Evolutionary conservation across 2,797 vertebrate species (phyloP).

Genomic region (Aeoliscus strigatus): DNA sequence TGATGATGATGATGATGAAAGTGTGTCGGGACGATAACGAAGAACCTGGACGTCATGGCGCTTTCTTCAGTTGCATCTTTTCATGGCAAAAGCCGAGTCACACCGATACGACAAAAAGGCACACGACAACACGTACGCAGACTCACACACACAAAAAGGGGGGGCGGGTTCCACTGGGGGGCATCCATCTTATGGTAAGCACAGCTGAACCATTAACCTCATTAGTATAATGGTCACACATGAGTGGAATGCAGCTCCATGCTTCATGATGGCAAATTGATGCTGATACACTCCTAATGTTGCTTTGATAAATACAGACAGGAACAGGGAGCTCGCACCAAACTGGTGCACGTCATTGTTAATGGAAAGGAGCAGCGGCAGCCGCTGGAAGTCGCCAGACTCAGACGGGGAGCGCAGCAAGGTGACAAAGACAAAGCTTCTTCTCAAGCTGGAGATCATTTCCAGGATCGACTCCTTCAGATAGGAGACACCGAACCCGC

Average conservation of each 20-base stretch:
- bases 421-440: slow-evolving; percentile 21
- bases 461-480: slow-evolving; percentile 4
- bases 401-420: slow-evolving; percentile 9
- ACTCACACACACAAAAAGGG: slow-evolving; percentile 33
- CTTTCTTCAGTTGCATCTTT: background rate
- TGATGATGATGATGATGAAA: slow-evolving; percentile 13
- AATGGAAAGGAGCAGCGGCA: slow-evolving; percentile 59
- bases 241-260: slow-evolving; percentile 72
- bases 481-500: slow-evolving; percentile 1
- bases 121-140: slow-evolving; percentile 25
- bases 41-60: slow-evolving; percentile 9
- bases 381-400: slow-evolving; percentile 41
- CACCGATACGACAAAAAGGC: slow-evolving; percentile 22
- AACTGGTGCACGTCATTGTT: slow-evolving; percentile 56
- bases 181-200: slow-evolving; percentile 77
- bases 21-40: slow-evolving; percentile 2
- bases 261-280: slow-evolving; percentile 77
- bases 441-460: background rate
- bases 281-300: slow-evolving; percentile 74
- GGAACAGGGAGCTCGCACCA: slow-evolving; percentile 55
- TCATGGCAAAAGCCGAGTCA: slow-evolving; percentile 21
- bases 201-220: slow-evolving; percentile 78
- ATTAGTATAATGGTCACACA: slow-evolving; percentile 78
- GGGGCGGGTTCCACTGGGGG: slow-evolving; percentile 68
- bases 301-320: slow-evolving; percentile 72